These are phyloP conservation scores for Troglohyphantes excavatus DNA, from an alignment of 2,888 invertebrate species.

Conservation along the genomic window DNA sequence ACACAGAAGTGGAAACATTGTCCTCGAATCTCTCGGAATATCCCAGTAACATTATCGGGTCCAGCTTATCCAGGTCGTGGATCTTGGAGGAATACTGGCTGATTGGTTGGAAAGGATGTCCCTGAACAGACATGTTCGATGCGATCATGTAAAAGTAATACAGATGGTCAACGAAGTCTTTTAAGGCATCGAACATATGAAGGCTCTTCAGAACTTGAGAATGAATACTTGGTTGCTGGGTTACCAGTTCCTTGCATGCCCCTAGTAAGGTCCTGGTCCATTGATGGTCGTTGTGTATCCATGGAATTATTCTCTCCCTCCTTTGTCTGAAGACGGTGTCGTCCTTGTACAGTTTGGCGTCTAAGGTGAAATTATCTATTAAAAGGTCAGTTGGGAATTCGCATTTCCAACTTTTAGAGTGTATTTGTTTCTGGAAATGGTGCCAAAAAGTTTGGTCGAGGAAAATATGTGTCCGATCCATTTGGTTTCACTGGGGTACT, in stretches of 20 bases:
- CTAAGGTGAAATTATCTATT: not conserved
- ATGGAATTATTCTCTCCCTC: not conserved
- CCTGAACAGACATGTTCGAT: constrained; percentile 22
- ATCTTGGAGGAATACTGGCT: constrained; percentile 44
- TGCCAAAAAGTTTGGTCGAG: constrained; percentile 35
- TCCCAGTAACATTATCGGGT: constrained; percentile 67
- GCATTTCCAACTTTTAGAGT: constrained; percentile 37
- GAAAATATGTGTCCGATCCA: constrained; percentile 20
- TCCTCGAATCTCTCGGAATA: constrained; percentile 72
- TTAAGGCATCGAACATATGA: constrained; percentile 38
- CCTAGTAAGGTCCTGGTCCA: constrained; percentile 38
- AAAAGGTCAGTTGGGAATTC: constrained; percentile 7
- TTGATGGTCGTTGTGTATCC: constrained; percentile 36
- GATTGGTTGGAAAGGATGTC: constrained; percentile 7
- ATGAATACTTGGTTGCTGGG: constrained; percentile 7
- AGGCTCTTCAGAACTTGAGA: constrained; percentile 10
- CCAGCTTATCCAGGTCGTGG: constrained; percentile 75
- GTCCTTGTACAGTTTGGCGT: constrained; percentile 32
- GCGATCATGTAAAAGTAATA: constrained; percentile 51
- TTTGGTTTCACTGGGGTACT: not conserved
- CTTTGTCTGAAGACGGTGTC: constrained; percentile 21
- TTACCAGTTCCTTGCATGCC: constrained; percentile 33
- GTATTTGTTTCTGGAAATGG: constrained; percentile 42
- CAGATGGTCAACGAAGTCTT: constrained; percentile 50
- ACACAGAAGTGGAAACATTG: constrained; percentile 46